Conservation (phyloP, 2,888 invertebrate species). For the Sminthurides aquaticus region DNA sequence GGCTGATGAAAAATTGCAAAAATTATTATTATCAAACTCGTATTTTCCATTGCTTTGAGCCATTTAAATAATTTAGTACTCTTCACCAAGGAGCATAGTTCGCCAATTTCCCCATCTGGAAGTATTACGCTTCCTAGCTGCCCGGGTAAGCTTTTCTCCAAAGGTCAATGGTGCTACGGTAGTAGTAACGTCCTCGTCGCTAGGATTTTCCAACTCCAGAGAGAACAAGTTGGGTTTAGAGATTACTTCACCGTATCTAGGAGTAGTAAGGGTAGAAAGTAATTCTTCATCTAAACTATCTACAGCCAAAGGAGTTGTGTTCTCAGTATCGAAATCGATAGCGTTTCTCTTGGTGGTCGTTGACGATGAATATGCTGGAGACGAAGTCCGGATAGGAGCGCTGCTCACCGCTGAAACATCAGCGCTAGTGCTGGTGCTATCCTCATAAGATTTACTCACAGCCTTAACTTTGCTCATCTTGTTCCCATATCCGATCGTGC, state of each 20-base stretch:
- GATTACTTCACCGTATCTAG: slow-evolving; percentile 18
- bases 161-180: slow-evolving; percentile 32
- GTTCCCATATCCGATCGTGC: neutral
- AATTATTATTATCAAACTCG: too few relatives aligned
- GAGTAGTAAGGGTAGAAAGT: slow-evolving; percentile 3
- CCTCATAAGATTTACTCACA: neutral
- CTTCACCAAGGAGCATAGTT: slow-evolving; percentile 11
- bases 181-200: slow-evolving; percentile 19
- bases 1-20: too few relatives aligned
- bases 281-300: slow-evolving; percentile 11
- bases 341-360: slow-evolving; percentile 25
- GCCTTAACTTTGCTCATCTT: neutral
- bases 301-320: slow-evolving; percentile 23
- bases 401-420: neutral
- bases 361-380: neutral
- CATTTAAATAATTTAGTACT: neutral
- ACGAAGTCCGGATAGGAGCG: neutral
- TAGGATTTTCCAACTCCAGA: slow-evolving; percentile 9
- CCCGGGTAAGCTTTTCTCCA: slow-evolving; percentile 38
- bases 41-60: too few relatives aligned
- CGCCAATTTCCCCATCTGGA: slow-evolving; percentile 31
- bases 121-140: slow-evolving; percentile 39
- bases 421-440: neutral
- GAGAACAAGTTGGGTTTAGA: slow-evolving; percentile 7
- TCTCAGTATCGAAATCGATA: slow-evolving; percentile 18